Percentiles rank a stretch among this genome's conserved stretches.
These are phyloP conservation scores for Corydoras maculifer DNA, from an alignment of 2,113 vertebrate species.

Conservation along the genomic window DNA sequence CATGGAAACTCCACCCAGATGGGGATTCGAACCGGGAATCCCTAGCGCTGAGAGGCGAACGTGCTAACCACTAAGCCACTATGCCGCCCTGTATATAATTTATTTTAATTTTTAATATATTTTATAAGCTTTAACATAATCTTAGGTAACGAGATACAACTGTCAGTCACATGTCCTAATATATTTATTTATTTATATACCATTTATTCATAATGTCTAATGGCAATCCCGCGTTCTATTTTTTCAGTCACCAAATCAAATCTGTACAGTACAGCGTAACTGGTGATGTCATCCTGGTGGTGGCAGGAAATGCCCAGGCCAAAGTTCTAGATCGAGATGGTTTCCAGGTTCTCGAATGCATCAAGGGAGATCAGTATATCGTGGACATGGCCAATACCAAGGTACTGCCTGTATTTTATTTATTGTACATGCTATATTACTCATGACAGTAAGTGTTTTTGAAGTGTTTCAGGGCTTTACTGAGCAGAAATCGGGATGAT, in stretches of 20 bases:
- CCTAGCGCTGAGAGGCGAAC: no score
- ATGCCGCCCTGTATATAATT: no score
- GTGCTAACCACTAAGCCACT: no score
- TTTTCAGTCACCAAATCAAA: conserved; percentile 85
- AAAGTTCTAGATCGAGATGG: conserved; percentile 95
- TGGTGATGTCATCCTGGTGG: conserved; percentile 89
- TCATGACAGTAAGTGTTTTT: neutral
- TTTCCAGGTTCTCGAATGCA: conserved; percentile 94
- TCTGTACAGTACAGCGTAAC: conserved; percentile 90
- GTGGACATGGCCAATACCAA: conserved; percentile 97
- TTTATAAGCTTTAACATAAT: no score
- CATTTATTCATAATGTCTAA: neutral
- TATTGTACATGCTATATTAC: neutral
- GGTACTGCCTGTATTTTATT: conserved; percentile 56
- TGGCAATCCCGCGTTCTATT: conserved; percentile 13
- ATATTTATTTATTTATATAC: neutral
- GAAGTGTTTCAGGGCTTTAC: neutral
- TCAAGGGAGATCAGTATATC: conserved; percentile 96
- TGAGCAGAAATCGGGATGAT: no score
- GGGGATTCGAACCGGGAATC: no score
- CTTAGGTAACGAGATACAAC: no score
- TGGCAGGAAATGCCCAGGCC: conserved; percentile 91
- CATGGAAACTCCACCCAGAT: no score
- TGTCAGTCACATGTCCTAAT: no score
- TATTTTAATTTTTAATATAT: no score